Percentiles rank a stretch among this genome's conserved stretches.
These are phyloP conservation scores for Heloderma charlesbogerti DNA, from an alignment of 2,113 vertebrate genomes.

Conservation along the genomic window DNA sequence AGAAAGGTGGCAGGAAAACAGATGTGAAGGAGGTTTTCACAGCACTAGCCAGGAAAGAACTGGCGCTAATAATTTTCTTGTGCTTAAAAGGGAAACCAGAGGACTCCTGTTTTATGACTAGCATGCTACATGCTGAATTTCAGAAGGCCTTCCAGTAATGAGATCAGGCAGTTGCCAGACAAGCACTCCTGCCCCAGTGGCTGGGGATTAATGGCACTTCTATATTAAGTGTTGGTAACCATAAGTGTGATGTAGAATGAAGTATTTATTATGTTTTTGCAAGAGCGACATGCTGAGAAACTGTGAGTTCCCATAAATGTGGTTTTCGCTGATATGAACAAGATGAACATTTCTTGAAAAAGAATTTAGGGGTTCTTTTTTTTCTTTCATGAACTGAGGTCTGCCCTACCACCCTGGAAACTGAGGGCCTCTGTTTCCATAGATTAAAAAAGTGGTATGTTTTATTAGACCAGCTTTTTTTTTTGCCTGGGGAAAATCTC, in stretches of 20 bases:
- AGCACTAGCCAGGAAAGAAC: slow-evolving; percentile 50
- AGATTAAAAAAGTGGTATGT: slow-evolving; percentile 1
- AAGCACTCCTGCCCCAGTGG: slow-evolving; percentile 3
- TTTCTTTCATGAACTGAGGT: background rate
- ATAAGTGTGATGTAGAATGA: slow-evolving; percentile 62
- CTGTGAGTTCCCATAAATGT: slow-evolving; percentile 53
- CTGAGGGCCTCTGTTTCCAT: background rate
- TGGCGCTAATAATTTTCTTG: slow-evolving; percentile 63
- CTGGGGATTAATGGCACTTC: slow-evolving; percentile 59
- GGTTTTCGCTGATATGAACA: slow-evolving; percentile 41
- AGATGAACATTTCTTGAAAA: slow-evolving; percentile 30
- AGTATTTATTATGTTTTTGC: slow-evolving; percentile 72
- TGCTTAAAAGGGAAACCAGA: slow-evolving; percentile 61
- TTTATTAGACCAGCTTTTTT: background rate
- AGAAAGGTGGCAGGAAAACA: slow-evolving; percentile 57
- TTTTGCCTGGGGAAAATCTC: background rate
- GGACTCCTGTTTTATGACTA: slow-evolving; percentile 47
- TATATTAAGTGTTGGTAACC: slow-evolving; percentile 60
- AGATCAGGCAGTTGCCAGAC: slow-evolving; percentile 58
- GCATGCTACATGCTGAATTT: slow-evolving; percentile 41
- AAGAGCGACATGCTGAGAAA: slow-evolving; percentile 50
- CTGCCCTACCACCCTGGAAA: slow-evolving; percentile 21
- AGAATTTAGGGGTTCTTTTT: background rate
- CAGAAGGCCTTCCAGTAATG: slow-evolving; percentile 51
- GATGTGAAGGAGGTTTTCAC: slow-evolving; percentile 39